Percentiles rank a stretch among this genome's conserved stretches.
Conservation (phyloP, 2,113 vertebrate genomes). For the Phoxinus phoxinus region DNA sequence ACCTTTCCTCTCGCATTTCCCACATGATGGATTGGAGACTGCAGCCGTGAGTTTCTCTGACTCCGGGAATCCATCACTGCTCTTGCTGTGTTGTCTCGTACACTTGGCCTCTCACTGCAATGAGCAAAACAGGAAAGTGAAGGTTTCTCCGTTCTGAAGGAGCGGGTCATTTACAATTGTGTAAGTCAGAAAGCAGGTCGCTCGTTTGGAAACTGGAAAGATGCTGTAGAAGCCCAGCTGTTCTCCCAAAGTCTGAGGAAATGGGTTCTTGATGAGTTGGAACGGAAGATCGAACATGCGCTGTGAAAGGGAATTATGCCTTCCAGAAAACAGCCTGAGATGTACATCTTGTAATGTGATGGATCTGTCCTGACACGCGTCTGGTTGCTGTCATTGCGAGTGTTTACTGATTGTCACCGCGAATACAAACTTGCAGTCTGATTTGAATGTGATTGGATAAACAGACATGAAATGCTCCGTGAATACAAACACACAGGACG, state of each 20-base stretch:
- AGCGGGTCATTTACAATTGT: not conserved
- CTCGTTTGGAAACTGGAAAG: not conserved
- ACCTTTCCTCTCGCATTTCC: constrained; percentile 25
- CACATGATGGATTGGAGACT: constrained; percentile 17
- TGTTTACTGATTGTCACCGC: not conserved
- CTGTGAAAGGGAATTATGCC: not conserved
- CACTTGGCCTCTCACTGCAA: not conserved
- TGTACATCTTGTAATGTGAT: not conserved
- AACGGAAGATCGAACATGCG: not conserved
- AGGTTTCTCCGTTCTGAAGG: constrained; percentile 5
- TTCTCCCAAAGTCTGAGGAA: constrained; percentile 11
- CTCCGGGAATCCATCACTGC: constrained; percentile 1
- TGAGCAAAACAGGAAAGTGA: not conserved
- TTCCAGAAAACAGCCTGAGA: not conserved
- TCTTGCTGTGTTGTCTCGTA: not conserved
- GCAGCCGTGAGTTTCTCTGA: not conserved
- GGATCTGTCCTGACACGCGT: not conserved
- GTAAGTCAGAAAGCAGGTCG: not conserved
- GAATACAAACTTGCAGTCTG: not conserved
- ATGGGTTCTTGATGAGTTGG: not conserved
- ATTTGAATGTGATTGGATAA: not conserved
- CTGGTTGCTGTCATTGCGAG: not conserved
- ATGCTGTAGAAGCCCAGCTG: not conserved
- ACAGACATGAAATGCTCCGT: not conserved
- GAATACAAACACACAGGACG: not conserved